A percentile compares a stretch with the other conserved stretches of the same genome.
Evolutionary conservation across 1,140 invertebrate species (phyloP).

Genomic region (Leucophenga varia): DNA sequence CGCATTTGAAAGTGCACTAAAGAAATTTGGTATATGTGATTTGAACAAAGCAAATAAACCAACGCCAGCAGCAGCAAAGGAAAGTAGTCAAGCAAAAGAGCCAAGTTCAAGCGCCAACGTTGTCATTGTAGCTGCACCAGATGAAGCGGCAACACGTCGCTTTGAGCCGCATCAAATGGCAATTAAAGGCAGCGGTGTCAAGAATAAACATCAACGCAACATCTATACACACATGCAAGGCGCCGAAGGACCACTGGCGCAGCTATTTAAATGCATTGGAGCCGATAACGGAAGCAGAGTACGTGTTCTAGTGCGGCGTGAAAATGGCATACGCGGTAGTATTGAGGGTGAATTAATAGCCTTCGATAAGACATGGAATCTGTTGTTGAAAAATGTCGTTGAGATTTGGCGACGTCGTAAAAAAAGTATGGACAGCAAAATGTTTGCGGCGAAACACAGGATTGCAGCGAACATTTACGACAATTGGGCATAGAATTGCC

Average conservation of each 20-base stretch:
- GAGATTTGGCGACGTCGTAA: slow-evolving; percentile 77
- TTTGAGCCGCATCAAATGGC: slow-evolving; percentile 46
- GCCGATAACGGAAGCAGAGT: slow-evolving; percentile 47
- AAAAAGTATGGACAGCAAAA: slow-evolving; percentile 39
- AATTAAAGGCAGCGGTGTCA: slow-evolving; percentile 18
- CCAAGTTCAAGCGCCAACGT: not conserved
- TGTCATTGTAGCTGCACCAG: slow-evolving; percentile 1
- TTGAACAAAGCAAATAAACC: slow-evolving; percentile 28
- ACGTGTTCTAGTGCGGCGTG: slow-evolving; percentile 69
- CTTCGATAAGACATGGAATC: slow-evolving; percentile 95
- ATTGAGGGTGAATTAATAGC: slow-evolving; percentile 79
- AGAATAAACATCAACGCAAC: slow-evolving; percentile 57
- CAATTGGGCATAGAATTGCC: slow-evolving; percentile 54
- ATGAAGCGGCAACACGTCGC: slow-evolving; percentile 15
- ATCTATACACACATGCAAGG: slow-evolving; percentile 66
- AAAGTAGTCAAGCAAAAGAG: not conserved
- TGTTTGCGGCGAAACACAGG: slow-evolving; percentile 17
- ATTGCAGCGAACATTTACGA: slow-evolving; percentile 25
- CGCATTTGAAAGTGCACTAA: slow-evolving; percentile 42
- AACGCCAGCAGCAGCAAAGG: not conserved
- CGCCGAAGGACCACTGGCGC: slow-evolving; percentile 64
- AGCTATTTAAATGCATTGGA: slow-evolving; percentile 65
- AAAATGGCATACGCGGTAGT: slow-evolving; percentile 70
- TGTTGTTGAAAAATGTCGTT: slow-evolving; percentile 82
- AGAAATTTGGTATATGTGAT: slow-evolving; percentile 36